These are phyloP conservation scores for Helicolenus hilgendorfi DNA, from an alignment of 2,797 vertebrate species.

Conservation along the genomic window DNA sequence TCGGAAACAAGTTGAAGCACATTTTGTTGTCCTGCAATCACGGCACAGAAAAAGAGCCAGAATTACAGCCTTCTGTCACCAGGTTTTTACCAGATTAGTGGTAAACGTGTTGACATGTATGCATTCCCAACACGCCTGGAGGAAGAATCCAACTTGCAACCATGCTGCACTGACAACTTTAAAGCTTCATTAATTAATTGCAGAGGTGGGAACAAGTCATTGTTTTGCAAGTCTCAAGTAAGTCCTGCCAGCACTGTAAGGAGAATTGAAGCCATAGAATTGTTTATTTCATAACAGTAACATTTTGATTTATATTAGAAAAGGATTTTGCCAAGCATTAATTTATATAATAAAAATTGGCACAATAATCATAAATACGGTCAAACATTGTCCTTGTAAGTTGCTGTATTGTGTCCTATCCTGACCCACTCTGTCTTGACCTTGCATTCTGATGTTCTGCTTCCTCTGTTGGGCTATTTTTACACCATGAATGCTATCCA, in stretches of 20 bases:
- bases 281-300: background rate
- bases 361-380: background rate
- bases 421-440: background rate
- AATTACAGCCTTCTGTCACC: background rate
- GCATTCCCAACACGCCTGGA: background rate
- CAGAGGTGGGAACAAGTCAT: background rate
- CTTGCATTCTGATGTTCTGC: constrained; percentile 10
- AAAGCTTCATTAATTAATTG: background rate
- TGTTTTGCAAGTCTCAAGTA: background rate
- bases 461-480: constrained; percentile 52
- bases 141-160: background rate
- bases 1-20: background rate
- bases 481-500: constrained; percentile 31
- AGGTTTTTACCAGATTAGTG: background rate
- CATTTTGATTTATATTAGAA: background rate
- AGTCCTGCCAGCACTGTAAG: background rate
- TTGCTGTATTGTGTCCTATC: background rate
- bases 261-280: background rate
- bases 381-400: background rate
- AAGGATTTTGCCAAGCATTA: background rate
- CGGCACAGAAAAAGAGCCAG: background rate
- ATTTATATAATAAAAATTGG: background rate
- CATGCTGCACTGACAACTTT: background rate
- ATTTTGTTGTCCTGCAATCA: background rate
- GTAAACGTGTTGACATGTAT: background rate